Base-by-base conservation (phyloP, 2,888 invertebrate species). In the Steromphala cineraria region DNA sequence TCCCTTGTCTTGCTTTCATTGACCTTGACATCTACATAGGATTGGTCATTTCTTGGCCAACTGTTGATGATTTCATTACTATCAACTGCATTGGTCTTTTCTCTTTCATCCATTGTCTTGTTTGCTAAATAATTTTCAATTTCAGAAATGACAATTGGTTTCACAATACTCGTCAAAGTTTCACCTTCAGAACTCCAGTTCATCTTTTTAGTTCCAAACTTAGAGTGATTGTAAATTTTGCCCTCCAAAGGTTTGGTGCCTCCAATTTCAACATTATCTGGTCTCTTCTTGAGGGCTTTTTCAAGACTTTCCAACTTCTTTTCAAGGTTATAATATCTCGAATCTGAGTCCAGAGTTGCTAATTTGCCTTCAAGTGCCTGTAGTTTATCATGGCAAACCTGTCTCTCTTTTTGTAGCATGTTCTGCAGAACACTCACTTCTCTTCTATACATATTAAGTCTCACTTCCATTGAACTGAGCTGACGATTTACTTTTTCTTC, bases 391-490 rank as follows among this genome's bases (percentile, higher is more conserved):
- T 52, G 67, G 76, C 77, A 76, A 24, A 82, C 31, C 75, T 82
- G 74, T 46, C 84, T 80, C 75, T 84, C 81, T 46, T 86, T 84
- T 17, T 78, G 55, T 36, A 86, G 80, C 80, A 81, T 81, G 24
- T 55, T 71, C 75, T 83, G 82, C 31, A 86, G 80, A 19, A 83
- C 81, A 10, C 21, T 28, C 67, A 86, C 83, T 62, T 86, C 83
- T 74, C 83, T 80, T 53, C 78, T 84, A 80, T 83, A 86, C 52
- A 83, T 67, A 52, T 84, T 81, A 15, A 83, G 81, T 67, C 83
- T 83, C 74, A 80, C 83, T 53, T 86, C 86, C 71, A 83, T 77
- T 21, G 82, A 80, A 80, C 80, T 84, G 71, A 86, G 17, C 15
- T 71, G 55, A 8, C 31, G 53, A 13, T 67, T 79, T 1, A 84